Base-by-base conservation (phyloP, 2,113 vertebrate species). In the Microtus oregoni region DNA sequence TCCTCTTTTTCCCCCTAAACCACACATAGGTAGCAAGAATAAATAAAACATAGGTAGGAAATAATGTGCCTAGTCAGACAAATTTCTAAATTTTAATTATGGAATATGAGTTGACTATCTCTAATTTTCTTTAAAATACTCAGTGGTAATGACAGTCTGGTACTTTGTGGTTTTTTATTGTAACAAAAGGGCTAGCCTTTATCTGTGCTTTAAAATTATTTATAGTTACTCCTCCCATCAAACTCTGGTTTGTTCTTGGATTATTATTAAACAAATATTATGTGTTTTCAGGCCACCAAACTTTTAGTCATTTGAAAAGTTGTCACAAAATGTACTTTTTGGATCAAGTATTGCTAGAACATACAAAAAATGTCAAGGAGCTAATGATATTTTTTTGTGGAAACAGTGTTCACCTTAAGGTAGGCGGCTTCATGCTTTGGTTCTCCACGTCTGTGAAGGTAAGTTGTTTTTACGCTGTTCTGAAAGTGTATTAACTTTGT, bases 71-170 rank as follows among this genome's bases (percentile, higher is more conserved):
- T 50, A 47, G 35, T 19, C 14, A 68, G 4, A 78, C 78, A 94
- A 73, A 44, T 28, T 61, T 17, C 22, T 44, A 58, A 79, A 78
- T 83, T 65, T 6, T 38, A 15, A 73, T 82, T 77, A 22, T 1
- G 76, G 14, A 94, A 92, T 44, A 68, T 52, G 38, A 41, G 24
- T 77, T 90, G 26, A 9, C 41, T 82, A 9, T 6, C 88, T 81
- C 86, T 67, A 89, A 67, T 75, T 89, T 92, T 90, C 77, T 41
- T 47, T 82, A 82, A 96, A 89, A 88, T 92, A 68, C 38, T 75
- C 63, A 38, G 44, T 15, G 26, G 12, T 50, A 61, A 30, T 12
- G 92, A 78, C 86, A 85, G n/a, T 90, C 30, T 47, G 20, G 30
- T 30, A 47, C 3, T 76, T 93, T 20, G 12, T 20, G 81, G 15